These are phyloP conservation scores for Zosterops japonicus DNA, from an alignment of 2,113 vertebrate species.

Conservation along the genomic window DNA sequence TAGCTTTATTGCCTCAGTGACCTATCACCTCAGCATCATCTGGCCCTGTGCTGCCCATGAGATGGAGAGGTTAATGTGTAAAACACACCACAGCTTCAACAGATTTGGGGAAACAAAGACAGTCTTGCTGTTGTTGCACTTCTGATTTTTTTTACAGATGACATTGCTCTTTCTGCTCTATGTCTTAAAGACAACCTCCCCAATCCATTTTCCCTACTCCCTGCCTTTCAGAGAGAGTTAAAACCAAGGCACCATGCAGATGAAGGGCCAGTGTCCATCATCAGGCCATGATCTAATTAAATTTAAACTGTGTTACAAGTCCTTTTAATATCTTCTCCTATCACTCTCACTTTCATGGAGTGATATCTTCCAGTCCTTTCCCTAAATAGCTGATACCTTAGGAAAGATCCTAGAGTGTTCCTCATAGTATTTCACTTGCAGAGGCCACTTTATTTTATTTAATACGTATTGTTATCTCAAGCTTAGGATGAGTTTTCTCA, in stretches of 20 bases:
- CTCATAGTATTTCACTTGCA: not conserved
- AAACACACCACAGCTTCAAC: not conserved
- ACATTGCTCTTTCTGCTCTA: not conserved
- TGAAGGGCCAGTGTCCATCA: not conserved
- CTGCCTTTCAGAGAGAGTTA: not conserved
- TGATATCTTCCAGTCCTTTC: not conserved
- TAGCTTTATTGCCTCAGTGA: slow-evolving; percentile 9
- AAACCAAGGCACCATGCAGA: not conserved
- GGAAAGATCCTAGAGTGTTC: not conserved
- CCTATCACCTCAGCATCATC: not conserved
- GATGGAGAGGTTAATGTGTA: slow-evolving; percentile 9
- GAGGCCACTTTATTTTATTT: not conserved
- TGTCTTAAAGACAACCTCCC: not conserved
- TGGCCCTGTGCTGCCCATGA: not conserved
- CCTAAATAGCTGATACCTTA: not conserved
- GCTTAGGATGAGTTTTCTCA: not conserved
- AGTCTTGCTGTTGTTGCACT: not conserved
- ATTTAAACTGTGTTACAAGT: not conserved
- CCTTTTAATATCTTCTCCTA: not conserved
- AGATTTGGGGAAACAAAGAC: not conserved
- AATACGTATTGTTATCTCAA: not conserved
- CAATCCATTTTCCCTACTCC: not conserved
- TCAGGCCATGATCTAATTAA: not conserved
- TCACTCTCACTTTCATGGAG: not conserved
- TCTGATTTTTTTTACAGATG: not conserved